A percentile compares a stretch with the other conserved stretches of the same genome.
Evolutionary conservation across 1,140 invertebrate species (phyloP).

Genomic region (Papilio dardanus): DNA sequence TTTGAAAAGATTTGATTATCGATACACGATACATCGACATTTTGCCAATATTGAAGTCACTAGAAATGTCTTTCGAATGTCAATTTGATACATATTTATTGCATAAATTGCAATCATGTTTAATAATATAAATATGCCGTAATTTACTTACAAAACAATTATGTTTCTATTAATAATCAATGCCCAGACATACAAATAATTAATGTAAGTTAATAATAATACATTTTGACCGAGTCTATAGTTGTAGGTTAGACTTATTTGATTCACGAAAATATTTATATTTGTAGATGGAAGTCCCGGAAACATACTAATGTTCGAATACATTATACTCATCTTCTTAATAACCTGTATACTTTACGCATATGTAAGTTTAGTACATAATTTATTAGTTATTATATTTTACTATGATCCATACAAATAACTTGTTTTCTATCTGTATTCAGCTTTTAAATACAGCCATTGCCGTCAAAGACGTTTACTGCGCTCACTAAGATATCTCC

Average conservation of each 20-base stretch:
- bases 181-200: background rate
- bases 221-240: background rate
- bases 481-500: background rate
- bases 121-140: background rate
- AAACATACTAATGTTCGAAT: conserved; percentile 45
- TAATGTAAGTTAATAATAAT: background rate
- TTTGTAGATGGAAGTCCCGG: conserved; percentile 35
- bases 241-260: background rate
- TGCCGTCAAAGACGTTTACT: no score
- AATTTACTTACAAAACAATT: background rate
- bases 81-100: background rate
- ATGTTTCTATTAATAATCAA: background rate
- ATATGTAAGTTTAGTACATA: conserved; percentile 43
- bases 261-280: background rate
- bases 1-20: no score
- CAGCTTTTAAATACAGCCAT: no score
- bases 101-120: background rate
- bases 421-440: no score
- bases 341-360: conserved; percentile 42
- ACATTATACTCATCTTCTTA: conserved; percentile 43
- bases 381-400: no score
- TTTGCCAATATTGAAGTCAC: conserved; percentile 4
- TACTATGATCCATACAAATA: no score
- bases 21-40: background rate
- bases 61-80: conserved; percentile 13